A percentile compares a stretch with the other conserved stretches of the same genome.
Conservation (phyloP, 2,113 vertebrate species). For the Vireo altiloquus region DNA sequence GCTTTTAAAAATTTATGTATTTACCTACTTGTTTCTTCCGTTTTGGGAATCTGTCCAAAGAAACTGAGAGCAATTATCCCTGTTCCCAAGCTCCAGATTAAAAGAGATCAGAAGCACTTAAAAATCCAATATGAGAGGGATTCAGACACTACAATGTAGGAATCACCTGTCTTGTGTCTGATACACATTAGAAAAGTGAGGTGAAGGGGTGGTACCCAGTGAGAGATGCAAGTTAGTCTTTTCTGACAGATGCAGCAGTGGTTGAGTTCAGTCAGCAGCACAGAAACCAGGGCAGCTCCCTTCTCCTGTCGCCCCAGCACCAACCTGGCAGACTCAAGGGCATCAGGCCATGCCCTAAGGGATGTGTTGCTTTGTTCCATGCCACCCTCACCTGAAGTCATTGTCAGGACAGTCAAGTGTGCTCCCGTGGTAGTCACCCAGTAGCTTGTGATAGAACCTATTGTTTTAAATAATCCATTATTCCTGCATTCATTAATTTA, state of each 20-base stretch:
- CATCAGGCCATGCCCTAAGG: neutral
- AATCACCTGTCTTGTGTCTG: neutral
- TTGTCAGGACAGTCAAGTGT: neutral
- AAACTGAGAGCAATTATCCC: neutral
- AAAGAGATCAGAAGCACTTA: neutral
- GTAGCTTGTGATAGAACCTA: neutral
- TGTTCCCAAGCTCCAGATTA: neutral
- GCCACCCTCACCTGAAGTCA: neutral
- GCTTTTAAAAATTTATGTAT: neutral
- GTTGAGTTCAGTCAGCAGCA: neutral
- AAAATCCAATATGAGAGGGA: neutral
- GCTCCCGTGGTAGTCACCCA: neutral
- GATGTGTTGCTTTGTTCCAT: neutral
- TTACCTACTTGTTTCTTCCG: neutral
- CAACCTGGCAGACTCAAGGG: neutral
- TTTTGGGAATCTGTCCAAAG: neutral
- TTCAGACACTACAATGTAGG: neutral
- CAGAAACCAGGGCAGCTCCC: neutral
- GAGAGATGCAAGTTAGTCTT: neutral
- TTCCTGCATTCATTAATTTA: neutral
- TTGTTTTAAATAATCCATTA: neutral
- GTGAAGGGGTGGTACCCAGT: neutral
- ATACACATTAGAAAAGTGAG: neutral
- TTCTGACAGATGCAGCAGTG: neutral
- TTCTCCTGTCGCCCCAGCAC: neutral